Evolutionary conservation across 2,797 vertebrate genomes (phyloP), one percentile per base, ranked within the genome.

Genomic region (Scolopax rusticola): DNA sequence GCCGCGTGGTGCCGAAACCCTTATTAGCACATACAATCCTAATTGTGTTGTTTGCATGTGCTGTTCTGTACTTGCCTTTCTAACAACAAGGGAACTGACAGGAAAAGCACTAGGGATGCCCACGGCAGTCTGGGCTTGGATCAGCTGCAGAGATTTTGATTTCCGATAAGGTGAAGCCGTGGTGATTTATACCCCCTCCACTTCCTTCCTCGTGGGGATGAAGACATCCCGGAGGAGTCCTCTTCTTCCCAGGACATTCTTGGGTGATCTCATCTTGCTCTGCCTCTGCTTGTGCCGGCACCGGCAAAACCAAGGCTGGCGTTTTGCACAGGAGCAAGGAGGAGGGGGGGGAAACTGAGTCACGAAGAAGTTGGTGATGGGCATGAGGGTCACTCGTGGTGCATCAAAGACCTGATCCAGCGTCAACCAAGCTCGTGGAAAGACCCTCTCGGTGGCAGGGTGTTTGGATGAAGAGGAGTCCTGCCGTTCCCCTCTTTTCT

Each of bases 21-120:
- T 96, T 32, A 87, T 96, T 94, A 95, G 82, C 91, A 30, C 87
- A 65, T 45, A 32, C 81, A 73, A 23, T 24, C 53, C 87, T 96
- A 96, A 96, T 95, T 92, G 96, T 83, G 76, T 36, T 89, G 76
- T 94, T 76, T 79, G 93, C 95, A 25, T 80, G 91, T 93, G 95
- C 95, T 53, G 74, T 95, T 96, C 95, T 70, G 65, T 61, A 73
- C 90, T 91, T 95, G 91, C 91, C 92, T 93, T 93, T 89, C 94
- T 20, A 75, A 92, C 82, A 89, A 48, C 53, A 32, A 71, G 81
- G 67, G 91, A 93, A 28, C 87, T 60, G 87, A 82, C 89, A 90
- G 94, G 87, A 78, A 75, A 84, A 74, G 93, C 92, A 59, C 45
- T 17, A 54, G 94, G 87, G 95, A 43, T 86, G 82, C 95, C 91